Conservation (phyloP, 2,113 vertebrate genomes). For the Bos javanicus region DNA sequence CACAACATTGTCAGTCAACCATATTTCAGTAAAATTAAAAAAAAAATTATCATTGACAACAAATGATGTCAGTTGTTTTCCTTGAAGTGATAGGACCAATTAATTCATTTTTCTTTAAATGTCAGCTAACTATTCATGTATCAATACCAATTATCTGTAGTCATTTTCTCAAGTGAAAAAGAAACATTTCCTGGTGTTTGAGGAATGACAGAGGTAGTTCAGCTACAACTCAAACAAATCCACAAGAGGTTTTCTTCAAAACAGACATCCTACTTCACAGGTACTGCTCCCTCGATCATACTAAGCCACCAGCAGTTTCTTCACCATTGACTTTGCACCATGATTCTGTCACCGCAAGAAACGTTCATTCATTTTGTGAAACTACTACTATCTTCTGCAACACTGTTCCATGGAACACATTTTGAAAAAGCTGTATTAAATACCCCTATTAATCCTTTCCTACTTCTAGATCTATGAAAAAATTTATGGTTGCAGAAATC, state of each 20-base stretch:
- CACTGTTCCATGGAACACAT: not conserved
- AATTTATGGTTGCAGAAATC: not conserved
- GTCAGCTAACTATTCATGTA: not conserved
- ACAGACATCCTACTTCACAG: not conserved
- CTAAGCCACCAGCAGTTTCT: not conserved
- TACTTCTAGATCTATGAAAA: not conserved
- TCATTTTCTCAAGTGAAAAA: conserved; percentile 5
- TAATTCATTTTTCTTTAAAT: not conserved
- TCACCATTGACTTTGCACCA: not conserved
- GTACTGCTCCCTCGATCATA: not conserved
- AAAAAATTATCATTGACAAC: not conserved
- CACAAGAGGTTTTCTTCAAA: not conserved
- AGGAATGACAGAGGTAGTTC: not conserved
- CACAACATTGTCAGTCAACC: not conserved
- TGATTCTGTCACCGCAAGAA: not conserved
- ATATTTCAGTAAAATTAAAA: not conserved
- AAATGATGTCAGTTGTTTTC: not conserved
- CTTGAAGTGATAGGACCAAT: not conserved
- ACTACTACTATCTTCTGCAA: not conserved
- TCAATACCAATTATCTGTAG: not conserved
- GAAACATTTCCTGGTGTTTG: not conserved
- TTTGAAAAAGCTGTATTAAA: not conserved
- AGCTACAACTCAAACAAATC: not conserved
- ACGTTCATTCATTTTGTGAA: not conserved
- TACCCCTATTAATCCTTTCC: not conserved